Evolutionary conservation across 2,797 vertebrate species (phyloP).

Genomic region (Protonibea diacanthus): DNA sequence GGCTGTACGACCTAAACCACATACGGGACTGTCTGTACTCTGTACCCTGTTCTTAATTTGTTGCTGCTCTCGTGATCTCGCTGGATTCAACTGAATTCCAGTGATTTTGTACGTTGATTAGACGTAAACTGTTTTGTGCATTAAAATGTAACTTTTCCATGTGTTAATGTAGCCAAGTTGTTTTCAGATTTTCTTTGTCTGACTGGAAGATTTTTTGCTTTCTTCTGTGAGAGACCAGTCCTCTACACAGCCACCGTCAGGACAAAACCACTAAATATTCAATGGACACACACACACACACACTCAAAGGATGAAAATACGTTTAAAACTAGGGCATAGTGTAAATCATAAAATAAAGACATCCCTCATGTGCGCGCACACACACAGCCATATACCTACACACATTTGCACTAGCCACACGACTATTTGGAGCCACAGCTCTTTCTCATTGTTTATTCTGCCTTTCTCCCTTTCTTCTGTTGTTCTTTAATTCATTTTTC

Average conservation of each 20-base stretch:
- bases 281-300: slow-evolving; percentile 53
- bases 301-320: slow-evolving; percentile 40
- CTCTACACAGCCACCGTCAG: slow-evolving; percentile 5
- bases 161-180: not conserved
- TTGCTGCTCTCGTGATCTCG: not conserved
- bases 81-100: not conserved
- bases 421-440: slow-evolving; percentile 72
- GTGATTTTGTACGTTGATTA: not conserved
- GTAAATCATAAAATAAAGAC: slow-evolving; percentile 73
- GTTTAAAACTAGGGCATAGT: slow-evolving; percentile 57
- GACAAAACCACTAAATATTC: slow-evolving; percentile 64
- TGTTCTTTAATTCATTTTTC: slow-evolving; percentile 89
- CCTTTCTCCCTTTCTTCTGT: slow-evolving; percentile 78
- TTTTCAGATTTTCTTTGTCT: slow-evolving; percentile 14
- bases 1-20: not conserved
- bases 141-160: not conserved
- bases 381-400: slow-evolving; percentile 42
- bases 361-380: slow-evolving; percentile 36
- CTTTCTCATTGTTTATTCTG: slow-evolving; percentile 81
- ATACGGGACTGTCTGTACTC: not conserved
- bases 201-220: slow-evolving; percentile 1
- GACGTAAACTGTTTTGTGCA: not conserved
- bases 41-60: not conserved
- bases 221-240: slow-evolving; percentile 24
- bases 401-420: slow-evolving; percentile 57